Conservation (phyloP, 2,113 vertebrate genomes). For the Terrapene triunguis region DNA sequence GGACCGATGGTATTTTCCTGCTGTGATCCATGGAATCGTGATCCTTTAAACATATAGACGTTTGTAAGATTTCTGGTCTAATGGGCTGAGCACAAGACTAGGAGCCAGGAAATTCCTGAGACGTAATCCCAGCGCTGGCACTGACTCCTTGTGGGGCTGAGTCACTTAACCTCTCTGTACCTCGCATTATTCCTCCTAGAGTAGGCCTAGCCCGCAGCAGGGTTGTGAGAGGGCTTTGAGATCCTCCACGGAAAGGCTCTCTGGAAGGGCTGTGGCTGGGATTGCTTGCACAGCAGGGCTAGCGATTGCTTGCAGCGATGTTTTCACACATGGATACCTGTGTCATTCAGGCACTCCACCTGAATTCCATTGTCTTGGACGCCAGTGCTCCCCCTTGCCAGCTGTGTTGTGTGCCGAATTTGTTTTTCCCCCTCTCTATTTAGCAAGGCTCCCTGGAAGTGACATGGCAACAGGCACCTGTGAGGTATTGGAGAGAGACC, state of each 20-base stretch:
- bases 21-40: background rate
- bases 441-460: background rate
- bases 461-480: slow-evolving; percentile 20
- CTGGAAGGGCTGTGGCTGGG: background rate
- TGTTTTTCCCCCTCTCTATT: background rate
- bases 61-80: background rate
- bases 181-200: background rate
- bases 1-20: background rate
- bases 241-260: background rate
- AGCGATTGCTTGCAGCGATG: background rate
- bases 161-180: background rate
- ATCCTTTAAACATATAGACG: background rate
- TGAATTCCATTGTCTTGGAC: background rate
- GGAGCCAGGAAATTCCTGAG: background rate
- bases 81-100: background rate
- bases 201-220: background rate
- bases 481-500: slow-evolving; percentile 8
- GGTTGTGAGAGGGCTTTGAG: background rate
- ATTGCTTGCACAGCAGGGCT: background rate
- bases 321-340: background rate
- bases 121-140: background rate
- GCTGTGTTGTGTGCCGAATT: background rate
- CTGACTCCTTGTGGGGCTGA: background rate
- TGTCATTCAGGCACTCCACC: background rate
- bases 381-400: background rate